These are phyloP conservation scores for Baronia brevicornis DNA, from an alignment of 2,888 invertebrate species.

Conservation along the genomic window DNA sequence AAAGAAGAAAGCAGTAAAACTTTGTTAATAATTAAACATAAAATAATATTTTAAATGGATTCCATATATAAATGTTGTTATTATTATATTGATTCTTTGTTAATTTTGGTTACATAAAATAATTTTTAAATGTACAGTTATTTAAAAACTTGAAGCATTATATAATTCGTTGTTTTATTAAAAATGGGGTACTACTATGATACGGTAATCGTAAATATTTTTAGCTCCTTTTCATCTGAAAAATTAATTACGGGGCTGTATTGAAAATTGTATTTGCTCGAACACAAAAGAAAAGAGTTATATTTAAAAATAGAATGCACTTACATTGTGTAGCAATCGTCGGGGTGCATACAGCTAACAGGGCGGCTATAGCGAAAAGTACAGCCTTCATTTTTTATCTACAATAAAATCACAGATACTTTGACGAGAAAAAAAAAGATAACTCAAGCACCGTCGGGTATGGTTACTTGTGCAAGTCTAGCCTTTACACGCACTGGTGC, in stretches of 20 bases:
- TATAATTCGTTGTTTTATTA: too few relatives aligned
- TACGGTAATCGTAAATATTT: too few relatives aligned
- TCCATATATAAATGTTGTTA: conserved; percentile 1
- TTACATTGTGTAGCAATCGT: conserved; percentile 80
- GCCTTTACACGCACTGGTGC: conserved; percentile 95
- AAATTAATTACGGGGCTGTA: too few relatives aligned
- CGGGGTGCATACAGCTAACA: conserved; percentile 66
- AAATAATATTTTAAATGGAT: conserved; percentile 2
- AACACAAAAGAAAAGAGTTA: conserved; percentile 22
- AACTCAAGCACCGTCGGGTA: conserved; percentile 19
- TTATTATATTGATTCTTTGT: conserved; percentile 12
- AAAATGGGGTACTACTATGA: too few relatives aligned
- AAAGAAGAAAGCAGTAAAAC: background rate
- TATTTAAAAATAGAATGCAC: conserved; percentile 47
- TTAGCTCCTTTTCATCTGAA: too few relatives aligned
- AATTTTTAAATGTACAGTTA: too few relatives aligned
- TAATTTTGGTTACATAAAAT: too few relatives aligned
- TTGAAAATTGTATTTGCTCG: conserved; percentile 3
- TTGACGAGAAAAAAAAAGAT: conserved; percentile 45
- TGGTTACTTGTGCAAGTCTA: conserved; percentile 54
- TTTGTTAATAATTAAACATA: background rate
- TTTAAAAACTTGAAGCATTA: too few relatives aligned
- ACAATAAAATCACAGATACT: conserved; percentile 67
- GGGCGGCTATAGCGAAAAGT: conserved; percentile 60
- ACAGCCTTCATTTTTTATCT: conserved; percentile 74